Percentiles rank a stretch among this genome's conserved stretches.
Conservation (phyloP, 53 echinoderm and acorn worm genomes). For the Zoroaster sp. region DNA sequence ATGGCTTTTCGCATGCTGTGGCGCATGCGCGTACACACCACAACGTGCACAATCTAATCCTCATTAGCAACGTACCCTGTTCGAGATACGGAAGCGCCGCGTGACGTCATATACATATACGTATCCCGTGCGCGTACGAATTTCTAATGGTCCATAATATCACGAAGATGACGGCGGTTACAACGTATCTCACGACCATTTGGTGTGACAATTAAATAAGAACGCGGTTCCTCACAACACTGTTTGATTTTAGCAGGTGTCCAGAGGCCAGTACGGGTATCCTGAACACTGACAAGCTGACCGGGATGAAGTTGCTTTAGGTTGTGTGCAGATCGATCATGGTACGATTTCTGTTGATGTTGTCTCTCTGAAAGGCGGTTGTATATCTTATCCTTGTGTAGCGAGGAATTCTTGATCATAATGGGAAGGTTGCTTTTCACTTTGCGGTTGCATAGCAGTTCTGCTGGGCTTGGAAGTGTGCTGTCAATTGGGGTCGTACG, state of each 20-base stretch:
- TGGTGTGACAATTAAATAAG: slow-evolving; percentile 48
- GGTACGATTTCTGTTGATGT: slow-evolving; percentile 42
- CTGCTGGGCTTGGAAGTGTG: slow-evolving; percentile 55
- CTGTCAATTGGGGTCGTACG: slow-evolving; percentile 60
- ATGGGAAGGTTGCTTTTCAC: slow-evolving; percentile 29
- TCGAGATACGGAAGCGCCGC: too few species aligned
- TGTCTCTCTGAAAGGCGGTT: slow-evolving; percentile 42
- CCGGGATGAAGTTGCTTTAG: slow-evolving; percentile 27
- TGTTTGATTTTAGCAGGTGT: slow-evolving; percentile 49
- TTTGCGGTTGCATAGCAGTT: slow-evolving; percentile 37
- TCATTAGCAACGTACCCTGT: too few species aligned
- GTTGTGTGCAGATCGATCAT: slow-evolving; percentile 53
- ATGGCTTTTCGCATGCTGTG: too few species aligned
- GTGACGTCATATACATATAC: too few species aligned
- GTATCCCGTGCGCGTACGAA: too few species aligned
- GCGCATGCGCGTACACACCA: neutral
- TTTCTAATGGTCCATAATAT: too few species aligned
- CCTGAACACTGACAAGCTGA: slow-evolving; percentile 55
- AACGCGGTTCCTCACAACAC: slow-evolving; percentile 57
- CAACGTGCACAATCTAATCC: too few species aligned
- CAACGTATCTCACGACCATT: slow-evolving; percentile 54
- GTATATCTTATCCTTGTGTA: slow-evolving; percentile 35
- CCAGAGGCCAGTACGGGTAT: slow-evolving; percentile 45
- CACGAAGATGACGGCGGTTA: slow-evolving; percentile 53
- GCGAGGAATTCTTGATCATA: neutral